A percentile compares a stretch with the other conserved stretches of the same genome.
phyloP scores from a whole-genome alignment of 2,888 invertebrate species.

The Sylvicola fuscatus region DNA sequence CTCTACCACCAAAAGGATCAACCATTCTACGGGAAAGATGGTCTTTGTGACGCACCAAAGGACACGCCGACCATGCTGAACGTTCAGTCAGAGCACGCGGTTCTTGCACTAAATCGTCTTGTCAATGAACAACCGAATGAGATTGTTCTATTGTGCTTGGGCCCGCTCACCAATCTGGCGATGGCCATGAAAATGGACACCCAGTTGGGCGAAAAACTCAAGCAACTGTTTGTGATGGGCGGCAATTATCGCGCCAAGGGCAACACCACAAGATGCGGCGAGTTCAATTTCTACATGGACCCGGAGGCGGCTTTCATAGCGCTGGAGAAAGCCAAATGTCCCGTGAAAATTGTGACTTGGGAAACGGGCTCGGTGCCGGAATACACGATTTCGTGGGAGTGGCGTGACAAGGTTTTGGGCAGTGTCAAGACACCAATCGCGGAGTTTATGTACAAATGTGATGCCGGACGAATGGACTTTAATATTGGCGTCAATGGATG shows the following conservation, averaged over 20 bases:
- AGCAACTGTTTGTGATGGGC: constrained; percentile 55
- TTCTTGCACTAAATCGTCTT: constrained; percentile 34
- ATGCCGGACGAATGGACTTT: constrained; percentile 17
- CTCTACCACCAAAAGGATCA: constrained; percentile 17
- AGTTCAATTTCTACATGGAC: neutral
- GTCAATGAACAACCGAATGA: constrained; percentile 32
- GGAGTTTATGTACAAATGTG: constrained; percentile 29
- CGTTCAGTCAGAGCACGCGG: constrained; percentile 33
- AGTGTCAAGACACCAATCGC: constrained; percentile 20
- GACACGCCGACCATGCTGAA: constrained; percentile 24
- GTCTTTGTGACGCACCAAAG: constrained; percentile 41
- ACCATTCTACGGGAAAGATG: constrained; percentile 42
- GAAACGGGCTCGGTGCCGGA: constrained; percentile 33
- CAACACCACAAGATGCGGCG: neutral
- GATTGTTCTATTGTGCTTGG: constrained; percentile 42
- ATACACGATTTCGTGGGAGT: constrained; percentile 24
- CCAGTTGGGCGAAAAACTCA: constrained; percentile 36
- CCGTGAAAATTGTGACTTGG: constrained; percentile 46
- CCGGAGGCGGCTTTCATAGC: constrained; percentile 39
- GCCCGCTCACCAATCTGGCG: constrained; percentile 63
- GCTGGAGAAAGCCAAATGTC: constrained; percentile 31
- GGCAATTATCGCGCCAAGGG: constrained; percentile 37
- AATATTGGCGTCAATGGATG: constrained; percentile 11
- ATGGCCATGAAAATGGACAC: constrained; percentile 48
- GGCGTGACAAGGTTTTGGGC: constrained; percentile 29